Percentiles rank a stretch among this genome's conserved stretches.
Evolutionary conservation across 2,113 vertebrate genomes (phyloP).

Genomic region (Sander lucioperca): DNA sequence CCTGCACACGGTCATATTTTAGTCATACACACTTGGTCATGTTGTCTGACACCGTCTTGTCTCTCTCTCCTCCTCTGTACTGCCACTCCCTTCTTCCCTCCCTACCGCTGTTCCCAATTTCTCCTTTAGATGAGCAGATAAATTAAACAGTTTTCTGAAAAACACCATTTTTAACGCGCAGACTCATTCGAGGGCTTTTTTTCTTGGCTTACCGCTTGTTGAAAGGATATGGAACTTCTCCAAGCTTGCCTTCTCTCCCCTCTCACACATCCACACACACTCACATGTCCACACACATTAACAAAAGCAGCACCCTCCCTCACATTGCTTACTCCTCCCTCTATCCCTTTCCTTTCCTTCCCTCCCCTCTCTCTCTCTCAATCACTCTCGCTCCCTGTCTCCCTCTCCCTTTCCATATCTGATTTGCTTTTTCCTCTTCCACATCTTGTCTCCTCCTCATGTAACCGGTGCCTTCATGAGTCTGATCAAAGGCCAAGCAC

Average conservation of each 20-base stretch:
- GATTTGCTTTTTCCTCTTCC: constrained; percentile 39
- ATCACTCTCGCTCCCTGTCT: constrained; percentile 11
- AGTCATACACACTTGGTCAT: constrained; percentile 26
- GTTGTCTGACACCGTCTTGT: constrained; percentile 15
- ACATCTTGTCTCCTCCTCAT: constrained; percentile 42
- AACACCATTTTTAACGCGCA: not conserved
- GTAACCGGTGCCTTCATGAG: constrained; percentile 17
- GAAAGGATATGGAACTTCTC: constrained; percentile 55
- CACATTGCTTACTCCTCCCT: constrained; percentile 65
- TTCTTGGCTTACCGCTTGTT: constrained; percentile 64
- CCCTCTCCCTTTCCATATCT: constrained; percentile 28
- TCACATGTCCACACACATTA: constrained; percentile 46
- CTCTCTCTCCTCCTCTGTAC: constrained; percentile 28
- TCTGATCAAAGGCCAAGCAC: constrained; percentile 36
- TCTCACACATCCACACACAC: constrained; percentile 50
- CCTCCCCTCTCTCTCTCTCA: constrained; percentile 10
- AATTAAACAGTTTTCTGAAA: constrained; percentile 18
- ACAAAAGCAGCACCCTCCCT: constrained; percentile 59
- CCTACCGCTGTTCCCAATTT: constrained; percentile 21
- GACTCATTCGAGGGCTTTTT: not conserved
- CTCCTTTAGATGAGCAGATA: constrained; percentile 2
- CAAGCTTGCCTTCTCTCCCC: constrained; percentile 27
- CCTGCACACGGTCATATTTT: not conserved
- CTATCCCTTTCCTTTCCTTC: constrained; percentile 24
- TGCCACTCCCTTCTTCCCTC: constrained; percentile 46